Evolutionary conservation across 2,113 vertebrate species (phyloP).

Genomic region (Lagopus muta): DNA sequence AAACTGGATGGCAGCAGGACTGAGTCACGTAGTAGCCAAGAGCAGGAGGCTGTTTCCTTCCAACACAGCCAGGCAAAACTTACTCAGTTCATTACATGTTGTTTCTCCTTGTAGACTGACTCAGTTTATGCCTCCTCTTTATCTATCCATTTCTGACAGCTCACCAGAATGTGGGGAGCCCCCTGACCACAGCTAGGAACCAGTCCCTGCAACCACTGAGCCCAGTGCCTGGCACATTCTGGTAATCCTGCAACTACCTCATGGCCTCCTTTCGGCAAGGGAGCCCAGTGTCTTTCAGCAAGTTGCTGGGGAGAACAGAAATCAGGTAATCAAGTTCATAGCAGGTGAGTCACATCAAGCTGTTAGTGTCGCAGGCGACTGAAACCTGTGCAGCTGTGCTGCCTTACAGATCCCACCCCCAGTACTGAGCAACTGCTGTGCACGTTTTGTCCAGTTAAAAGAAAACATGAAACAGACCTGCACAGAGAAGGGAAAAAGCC

Average conservation of each 20-base stretch:
- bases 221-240: fast-evolving
- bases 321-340: background rate
- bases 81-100: background rate
- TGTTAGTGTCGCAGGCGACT: background rate
- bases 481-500: background rate
- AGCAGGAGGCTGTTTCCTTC: background rate
- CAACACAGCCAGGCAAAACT: background rate
- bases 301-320: background rate
- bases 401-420: background rate
- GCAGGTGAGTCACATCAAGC: background rate
- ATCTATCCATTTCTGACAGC: background rate
- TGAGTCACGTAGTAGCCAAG: background rate
- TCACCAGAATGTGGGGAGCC: background rate
- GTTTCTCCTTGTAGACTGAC: background rate
- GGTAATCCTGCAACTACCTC: fast-evolving
- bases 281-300: background rate
- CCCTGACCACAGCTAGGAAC: background rate
- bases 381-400: background rate
- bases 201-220: fast-evolving
- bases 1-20: fast-evolving
- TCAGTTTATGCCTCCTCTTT: background rate
- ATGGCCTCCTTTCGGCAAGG: too few relatives aligned
- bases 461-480: background rate
- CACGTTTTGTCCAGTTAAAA: background rate
- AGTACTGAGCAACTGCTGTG: background rate